Evolutionary conservation across 2,113 vertebrate species (phyloP).

Genomic region (Nothobranchius kuhntae): DNA sequence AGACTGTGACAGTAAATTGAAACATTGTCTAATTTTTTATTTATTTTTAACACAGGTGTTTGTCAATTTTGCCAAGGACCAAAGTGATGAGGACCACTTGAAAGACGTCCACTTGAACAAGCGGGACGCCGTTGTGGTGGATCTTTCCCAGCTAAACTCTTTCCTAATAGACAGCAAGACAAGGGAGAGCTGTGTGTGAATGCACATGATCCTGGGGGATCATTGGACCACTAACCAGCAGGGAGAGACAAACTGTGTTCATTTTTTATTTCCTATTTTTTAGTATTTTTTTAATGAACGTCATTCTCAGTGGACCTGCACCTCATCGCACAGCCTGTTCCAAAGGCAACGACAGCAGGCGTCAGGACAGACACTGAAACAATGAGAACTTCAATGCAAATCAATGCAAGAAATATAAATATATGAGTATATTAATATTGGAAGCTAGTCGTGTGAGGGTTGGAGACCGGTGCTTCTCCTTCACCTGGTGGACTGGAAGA

Average conservation of each 20-base stretch:
- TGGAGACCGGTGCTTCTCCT: slow-evolving; percentile 72
- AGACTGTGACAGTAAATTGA: background rate
- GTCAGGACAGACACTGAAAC: slow-evolving; percentile 84
- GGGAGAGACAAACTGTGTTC: slow-evolving; percentile 30
- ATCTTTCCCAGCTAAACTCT: slow-evolving; percentile 86
- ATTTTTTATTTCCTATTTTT: slow-evolving; percentile 58
- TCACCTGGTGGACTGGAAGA: slow-evolving; percentile 38
- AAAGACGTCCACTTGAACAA: slow-evolving; percentile 93
- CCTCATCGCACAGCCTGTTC: slow-evolving; percentile 58
- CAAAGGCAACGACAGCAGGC: slow-evolving; percentile 61
- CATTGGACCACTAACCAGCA: slow-evolving; percentile 44
- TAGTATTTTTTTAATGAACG: slow-evolving; percentile 68
- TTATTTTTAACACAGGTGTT: slow-evolving; percentile 85
- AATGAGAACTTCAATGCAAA: slow-evolving; percentile 90
- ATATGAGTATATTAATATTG: slow-evolving; percentile 69
- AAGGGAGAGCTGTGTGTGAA: slow-evolving; percentile 94
- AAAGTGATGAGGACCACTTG: slow-evolving; percentile 96
- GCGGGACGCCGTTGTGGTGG: slow-evolving; percentile 89
- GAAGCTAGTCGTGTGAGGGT: slow-evolving; percentile 63
- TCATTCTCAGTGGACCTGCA: slow-evolving; percentile 69
- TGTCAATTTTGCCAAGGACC: slow-evolving; percentile 99
- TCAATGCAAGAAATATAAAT: slow-evolving; percentile 87
- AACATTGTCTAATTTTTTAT: slow-evolving; percentile 10
- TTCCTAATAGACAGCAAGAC: slow-evolving; percentile 89
- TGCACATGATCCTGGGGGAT: slow-evolving; percentile 34